Percentiles rank a stretch among this genome's conserved stretches.
Conservation (phyloP, 1,140 invertebrate species). For the Drosophila suzukii region DNA sequence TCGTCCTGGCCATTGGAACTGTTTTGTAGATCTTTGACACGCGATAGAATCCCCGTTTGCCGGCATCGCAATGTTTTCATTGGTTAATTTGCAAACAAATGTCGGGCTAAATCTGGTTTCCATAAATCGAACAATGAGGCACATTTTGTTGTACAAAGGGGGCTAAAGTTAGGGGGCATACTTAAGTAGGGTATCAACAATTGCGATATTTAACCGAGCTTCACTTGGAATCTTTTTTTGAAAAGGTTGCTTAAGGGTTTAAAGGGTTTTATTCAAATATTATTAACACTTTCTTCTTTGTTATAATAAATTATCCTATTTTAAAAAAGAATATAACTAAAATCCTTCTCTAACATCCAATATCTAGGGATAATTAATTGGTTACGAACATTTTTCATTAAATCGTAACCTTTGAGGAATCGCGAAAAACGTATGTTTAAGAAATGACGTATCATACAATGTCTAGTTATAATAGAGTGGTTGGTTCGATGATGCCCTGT, state of each 20-base stretch:
- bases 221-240: too few relatives aligned
- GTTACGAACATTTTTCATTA: not conserved
- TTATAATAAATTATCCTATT: too few relatives aligned
- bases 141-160: not conserved
- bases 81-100: conserved; percentile 33
- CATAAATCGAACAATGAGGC: conserved; percentile 27
- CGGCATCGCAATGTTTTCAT: conserved; percentile 25
- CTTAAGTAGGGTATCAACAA: not conserved
- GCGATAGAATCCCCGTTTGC: conserved; percentile 47
- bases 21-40: conserved; percentile 57
- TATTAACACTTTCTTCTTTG: too few relatives aligned
- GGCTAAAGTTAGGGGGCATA: not conserved
- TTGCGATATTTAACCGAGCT: not conserved
- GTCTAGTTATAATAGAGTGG: too few relatives aligned
- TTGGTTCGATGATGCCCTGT: too few relatives aligned
- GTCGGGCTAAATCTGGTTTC: conserved; percentile 30
- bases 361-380: not conserved
- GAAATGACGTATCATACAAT: too few relatives aligned
- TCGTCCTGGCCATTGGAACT: conserved; percentile 4
- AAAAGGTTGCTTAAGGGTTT: too few relatives aligned
- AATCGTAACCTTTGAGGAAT: too few relatives aligned
- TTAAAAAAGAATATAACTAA: too few relatives aligned
- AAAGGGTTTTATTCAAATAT: too few relatives aligned
- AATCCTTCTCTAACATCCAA: too few relatives aligned
- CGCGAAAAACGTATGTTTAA: too few relatives aligned